Evolutionary conservation across 2,113 vertebrate species (phyloP).

Genomic region (Rhynchopsitta pachyrhyncha): DNA sequence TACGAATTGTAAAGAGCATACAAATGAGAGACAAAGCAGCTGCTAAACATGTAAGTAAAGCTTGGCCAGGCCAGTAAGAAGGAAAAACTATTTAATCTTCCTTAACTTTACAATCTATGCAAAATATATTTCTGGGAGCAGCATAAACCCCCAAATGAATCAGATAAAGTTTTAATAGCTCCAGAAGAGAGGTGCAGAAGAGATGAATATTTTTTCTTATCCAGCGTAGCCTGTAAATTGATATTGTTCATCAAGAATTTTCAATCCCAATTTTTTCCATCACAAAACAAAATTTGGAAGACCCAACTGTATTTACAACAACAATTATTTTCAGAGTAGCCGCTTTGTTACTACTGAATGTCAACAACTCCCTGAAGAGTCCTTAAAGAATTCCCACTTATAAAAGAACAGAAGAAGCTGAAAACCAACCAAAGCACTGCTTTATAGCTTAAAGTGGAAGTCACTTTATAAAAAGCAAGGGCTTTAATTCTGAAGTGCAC

Average conservation of each 20-base stretch:
- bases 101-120: background rate
- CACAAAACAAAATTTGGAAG: background rate
- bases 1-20: background rate
- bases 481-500: background rate
- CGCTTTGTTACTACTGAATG: background rate
- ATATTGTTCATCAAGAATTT: background rate
- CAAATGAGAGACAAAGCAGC: conserved; percentile 5
- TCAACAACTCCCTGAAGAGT: fast-evolving
- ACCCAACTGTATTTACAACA: background rate
- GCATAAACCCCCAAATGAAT: background rate
- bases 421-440: background rate
- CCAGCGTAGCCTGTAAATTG: background rate
- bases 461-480: background rate
- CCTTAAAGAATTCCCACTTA: background rate
- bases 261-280: background rate
- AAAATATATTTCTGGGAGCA: background rate
- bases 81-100: background rate
- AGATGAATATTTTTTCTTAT: background rate
- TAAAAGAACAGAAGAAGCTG: background rate
- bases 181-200: background rate
- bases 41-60: background rate
- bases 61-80: background rate
- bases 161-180: background rate
- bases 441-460: background rate
- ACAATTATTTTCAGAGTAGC: background rate